phyloP scores from a whole-genome alignment of 2,797 vertebrate species.

The Paguma larvata region DNA sequence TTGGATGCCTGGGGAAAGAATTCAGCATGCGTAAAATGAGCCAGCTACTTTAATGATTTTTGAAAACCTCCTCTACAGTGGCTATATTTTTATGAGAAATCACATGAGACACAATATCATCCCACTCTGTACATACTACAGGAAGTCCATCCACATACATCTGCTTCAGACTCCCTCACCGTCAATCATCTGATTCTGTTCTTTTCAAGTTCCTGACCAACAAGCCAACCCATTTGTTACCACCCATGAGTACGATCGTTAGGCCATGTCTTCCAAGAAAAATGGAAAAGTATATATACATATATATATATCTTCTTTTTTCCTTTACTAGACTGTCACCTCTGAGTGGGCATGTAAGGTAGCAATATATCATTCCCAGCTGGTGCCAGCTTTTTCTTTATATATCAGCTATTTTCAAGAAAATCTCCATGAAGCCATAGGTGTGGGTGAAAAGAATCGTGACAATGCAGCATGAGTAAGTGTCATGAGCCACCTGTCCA shows the following conservation, averaged over 20 bases:
- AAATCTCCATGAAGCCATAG: background rate
- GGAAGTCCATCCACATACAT: background rate
- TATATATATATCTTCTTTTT: background rate
- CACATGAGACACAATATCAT: background rate
- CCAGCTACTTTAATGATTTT: background rate
- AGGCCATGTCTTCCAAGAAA: background rate
- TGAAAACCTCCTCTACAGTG: background rate
- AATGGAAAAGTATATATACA: background rate
- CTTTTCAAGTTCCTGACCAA: background rate
- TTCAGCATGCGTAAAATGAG: background rate
- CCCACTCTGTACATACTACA: background rate
- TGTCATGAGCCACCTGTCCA: background rate
- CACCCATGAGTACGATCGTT: background rate
- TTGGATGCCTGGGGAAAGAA: background rate
- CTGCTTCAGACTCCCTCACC: background rate
- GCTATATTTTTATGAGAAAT: background rate
- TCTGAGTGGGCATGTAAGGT: background rate
- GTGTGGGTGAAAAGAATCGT: background rate
- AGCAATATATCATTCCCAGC: background rate
- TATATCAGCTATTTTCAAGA: constrained; percentile 7
- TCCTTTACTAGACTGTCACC: background rate
- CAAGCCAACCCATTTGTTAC: background rate
- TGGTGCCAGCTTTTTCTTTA: background rate
- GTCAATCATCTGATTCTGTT: background rate
- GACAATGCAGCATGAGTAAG: background rate